Conservation (phyloP, 2,888 invertebrate genomes). For the Sicus ferrugineus region DNA sequence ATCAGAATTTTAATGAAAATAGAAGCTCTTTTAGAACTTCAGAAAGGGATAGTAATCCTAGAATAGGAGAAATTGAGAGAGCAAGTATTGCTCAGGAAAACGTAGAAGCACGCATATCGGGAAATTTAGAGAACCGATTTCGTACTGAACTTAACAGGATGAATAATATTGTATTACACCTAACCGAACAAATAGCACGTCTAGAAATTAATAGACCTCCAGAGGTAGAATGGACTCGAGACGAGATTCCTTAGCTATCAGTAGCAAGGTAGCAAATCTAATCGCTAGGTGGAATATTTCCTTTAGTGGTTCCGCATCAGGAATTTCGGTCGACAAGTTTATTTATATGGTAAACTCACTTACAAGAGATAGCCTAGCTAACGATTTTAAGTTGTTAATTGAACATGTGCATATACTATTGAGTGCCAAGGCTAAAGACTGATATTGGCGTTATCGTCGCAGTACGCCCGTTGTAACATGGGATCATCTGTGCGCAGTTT, state of each 20-base stretch:
- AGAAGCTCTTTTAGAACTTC: background rate
- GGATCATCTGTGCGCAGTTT: slow-evolving; percentile 12
- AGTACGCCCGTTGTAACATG: background rate
- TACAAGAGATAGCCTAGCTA: slow-evolving; percentile 3
- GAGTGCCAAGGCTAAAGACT: slow-evolving; percentile 23
- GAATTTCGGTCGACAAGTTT: slow-evolving; percentile 19
- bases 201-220: background rate
- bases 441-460: slow-evolving; percentile 24
- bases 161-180: background rate
- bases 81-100: background rate
- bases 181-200: slow-evolving; percentile 5
- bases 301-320: slow-evolving; percentile 12
- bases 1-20: background rate
- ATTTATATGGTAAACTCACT: no score
- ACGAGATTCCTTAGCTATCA: slow-evolving; percentile 5
- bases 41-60: background rate
- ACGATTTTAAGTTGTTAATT: slow-evolving; percentile 10
- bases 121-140: background rate
- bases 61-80: background rate
- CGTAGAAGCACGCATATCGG: background rate
- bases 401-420: slow-evolving; percentile 16
- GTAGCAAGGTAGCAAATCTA: slow-evolving; percentile 19
- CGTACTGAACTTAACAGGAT: slow-evolving; percentile 9
- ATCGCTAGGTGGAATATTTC: slow-evolving; percentile 11
- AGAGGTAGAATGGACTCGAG: slow-evolving; percentile 21